Base-by-base conservation (phyloP, 2,113 vertebrate species). In the Misgurnus anguillicaudatus region DNA sequence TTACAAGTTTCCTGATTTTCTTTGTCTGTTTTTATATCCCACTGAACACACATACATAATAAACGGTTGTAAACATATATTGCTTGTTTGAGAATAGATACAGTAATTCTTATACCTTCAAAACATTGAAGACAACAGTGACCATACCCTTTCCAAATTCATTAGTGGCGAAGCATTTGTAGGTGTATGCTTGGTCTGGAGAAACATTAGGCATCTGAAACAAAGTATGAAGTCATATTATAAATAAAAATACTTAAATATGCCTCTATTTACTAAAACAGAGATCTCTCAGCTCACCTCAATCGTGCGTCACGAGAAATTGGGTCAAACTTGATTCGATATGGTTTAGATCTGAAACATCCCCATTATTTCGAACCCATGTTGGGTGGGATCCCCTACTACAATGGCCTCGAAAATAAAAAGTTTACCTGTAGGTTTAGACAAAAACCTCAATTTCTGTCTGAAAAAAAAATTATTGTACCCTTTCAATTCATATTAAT, bases 371-470 rank as follows among this genome's bases (percentile, higher is more conserved):
- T 66, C 92, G 89, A 0, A 86, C 88, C 95, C 94, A 96, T 17
- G 83, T 87, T 60, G 94, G 42, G 47, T 11, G 13, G 96, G 95
- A 1, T 95, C 89, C 69, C 94, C 95, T 11, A 74, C 92, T 62
- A 96, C 92, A 79, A 94, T 89, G 24, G 91, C 95, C 85, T 92
- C 94, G 77, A 96, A 95, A 87, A 93, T 81, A 53, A 94, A 93
- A 84, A 88, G 92, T 91, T 94, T 96, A 36, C 95, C 95, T 97
- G 87, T 11, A 45, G 55, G 74, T 82, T 63, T 74, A 24, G 11
- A 9, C 72, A 21, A 6, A 31, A 41, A 69, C 17, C 19, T 42
- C 2, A 31, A 31, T 31, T 31, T 31, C 24, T 31, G 2, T 31
- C 24, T 2, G 24, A 31, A 31, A 31, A 31, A 31, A 31, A 3